Evolutionary conservation across 2,888 invertebrate genomes (phyloP).

Genomic region (Epiblema foenella): DNA sequence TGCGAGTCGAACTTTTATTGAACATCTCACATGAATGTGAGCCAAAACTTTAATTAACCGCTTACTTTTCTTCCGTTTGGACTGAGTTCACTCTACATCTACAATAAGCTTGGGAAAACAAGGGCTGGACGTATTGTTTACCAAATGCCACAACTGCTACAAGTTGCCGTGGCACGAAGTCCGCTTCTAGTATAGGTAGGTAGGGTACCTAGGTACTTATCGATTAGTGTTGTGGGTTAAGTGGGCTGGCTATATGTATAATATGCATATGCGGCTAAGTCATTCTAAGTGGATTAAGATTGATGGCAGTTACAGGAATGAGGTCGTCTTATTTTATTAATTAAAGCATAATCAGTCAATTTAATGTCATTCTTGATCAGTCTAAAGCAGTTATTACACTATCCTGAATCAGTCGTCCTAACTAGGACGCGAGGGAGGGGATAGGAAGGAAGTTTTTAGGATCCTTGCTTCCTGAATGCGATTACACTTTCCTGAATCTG

Average conservation of each 20-base stretch:
- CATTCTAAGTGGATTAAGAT: background rate
- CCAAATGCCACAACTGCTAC: conserved; percentile 6
- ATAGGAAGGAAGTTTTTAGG: too few relatives aligned
- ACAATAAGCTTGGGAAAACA: conserved; percentile 22
- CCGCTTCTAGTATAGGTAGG: too few relatives aligned
- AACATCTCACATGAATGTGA: background rate
- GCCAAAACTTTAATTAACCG: background rate
- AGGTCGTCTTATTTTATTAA: too few relatives aligned
- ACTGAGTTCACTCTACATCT: conserved; percentile 13
- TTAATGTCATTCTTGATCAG: too few relatives aligned
- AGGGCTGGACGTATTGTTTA: conserved; percentile 21
- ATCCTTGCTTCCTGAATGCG: too few relatives aligned
- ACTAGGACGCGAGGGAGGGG: too few relatives aligned
- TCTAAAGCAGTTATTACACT: too few relatives aligned
- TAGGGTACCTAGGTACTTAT: too few relatives aligned
- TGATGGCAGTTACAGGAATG: background rate
- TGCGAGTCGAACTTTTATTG: conserved; percentile 18
- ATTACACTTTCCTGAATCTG: too few relatives aligned
- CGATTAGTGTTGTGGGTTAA: conserved; percentile 3
- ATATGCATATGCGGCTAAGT: background rate
- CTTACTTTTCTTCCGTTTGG: conserved; percentile 9
- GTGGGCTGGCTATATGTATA: background rate
- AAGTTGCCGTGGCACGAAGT: background rate
- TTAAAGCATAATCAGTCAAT: too few relatives aligned
- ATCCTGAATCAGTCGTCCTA: too few relatives aligned